Evolutionary conservation across 2,888 invertebrate genomes (phyloP).

Genomic region (Gisinianus flammeolus): DNA sequence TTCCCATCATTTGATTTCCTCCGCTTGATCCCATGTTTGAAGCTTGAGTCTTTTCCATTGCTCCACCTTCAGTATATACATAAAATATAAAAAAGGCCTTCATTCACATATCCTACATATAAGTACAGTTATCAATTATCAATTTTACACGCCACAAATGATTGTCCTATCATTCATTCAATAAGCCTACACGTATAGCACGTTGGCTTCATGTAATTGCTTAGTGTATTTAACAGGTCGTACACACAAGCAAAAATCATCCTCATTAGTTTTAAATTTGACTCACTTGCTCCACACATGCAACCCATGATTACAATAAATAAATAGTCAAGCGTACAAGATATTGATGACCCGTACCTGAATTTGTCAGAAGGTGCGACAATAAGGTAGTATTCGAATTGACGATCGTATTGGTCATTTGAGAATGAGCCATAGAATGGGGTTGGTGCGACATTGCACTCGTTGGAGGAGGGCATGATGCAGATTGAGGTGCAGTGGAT

Average conservation of each 20-base stretch:
- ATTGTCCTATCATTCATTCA: no score
- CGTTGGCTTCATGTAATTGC: no score
- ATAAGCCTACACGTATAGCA: no score
- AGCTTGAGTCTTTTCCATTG: constrained; percentile 40
- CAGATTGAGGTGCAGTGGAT: constrained; percentile 22
- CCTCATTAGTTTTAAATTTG: no score
- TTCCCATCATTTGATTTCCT: constrained; percentile 29
- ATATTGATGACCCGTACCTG: constrained; percentile 37
- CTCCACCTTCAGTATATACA: constrained; percentile 14
- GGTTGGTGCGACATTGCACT: constrained; percentile 66
- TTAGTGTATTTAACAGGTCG: no score
- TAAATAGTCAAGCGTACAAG: no score
- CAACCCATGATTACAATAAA: no score
- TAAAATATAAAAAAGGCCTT: neutral
- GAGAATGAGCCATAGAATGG: constrained; percentile 38
- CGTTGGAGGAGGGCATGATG: constrained; percentile 64
- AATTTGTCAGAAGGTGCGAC: constrained; percentile 55
- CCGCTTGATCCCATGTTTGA: constrained; percentile 2
- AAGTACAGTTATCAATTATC: neutral
- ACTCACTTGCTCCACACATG: no score
- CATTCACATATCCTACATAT: neutral
- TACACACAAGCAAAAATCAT: constrained; percentile 43
- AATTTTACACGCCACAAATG: neutral
- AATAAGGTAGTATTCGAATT: constrained; percentile 53
- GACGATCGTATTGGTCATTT: constrained; percentile 41